Base-by-base conservation (phyloP, 2,797 vertebrate species). In the Centroberyx gerrardi region DNA sequence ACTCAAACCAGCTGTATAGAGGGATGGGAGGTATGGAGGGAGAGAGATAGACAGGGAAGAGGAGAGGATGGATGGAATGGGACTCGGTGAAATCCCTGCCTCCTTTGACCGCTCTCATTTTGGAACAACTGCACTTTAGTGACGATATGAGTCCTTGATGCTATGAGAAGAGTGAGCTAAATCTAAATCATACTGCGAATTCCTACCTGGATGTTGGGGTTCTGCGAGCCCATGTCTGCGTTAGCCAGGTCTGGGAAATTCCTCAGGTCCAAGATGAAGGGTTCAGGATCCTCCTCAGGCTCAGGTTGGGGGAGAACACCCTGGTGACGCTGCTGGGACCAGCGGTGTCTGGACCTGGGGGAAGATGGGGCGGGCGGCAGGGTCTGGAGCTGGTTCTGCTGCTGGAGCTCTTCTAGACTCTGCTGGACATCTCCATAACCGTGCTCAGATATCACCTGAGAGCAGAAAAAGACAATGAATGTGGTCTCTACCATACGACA, bases 181-280 rank as follows among this genome's bases (percentile, higher is more conserved):
- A n/a, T 14, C 48, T 62, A 12, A 22, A 22, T 22, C 22, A 1
- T 22, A 22, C 22, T 40, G 38, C 12, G 17, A 49, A 49, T 22
- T 3, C 80, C 71, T 79, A 97, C 96, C 95, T 97, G 97, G 78
- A 97, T 98, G 61, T 96, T 96, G 17, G 97, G 96, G 78, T 97
- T 97, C 56, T 94, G 95, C 1, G 95, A 92, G 0, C 91, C 94
- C 75, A 96, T 87, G 75, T 96, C 94, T 28, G 96, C 90, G 1
- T 94, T 95, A 59, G 95, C 95, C 83, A 97, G 90, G 29, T 95
- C 95, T 0, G 95, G 96, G 49, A 97, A 93, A 82, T 95, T 97
- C 91, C 95, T 95, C 62, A 97, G 91, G 83, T 96, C 96, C 86
- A 97, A 82, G 71, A 96, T 68, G 28, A 96, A 96, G 0, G 94